Base-by-base conservation (phyloP, 2,888 invertebrate genomes). In the Rutpela maculata region DNA sequence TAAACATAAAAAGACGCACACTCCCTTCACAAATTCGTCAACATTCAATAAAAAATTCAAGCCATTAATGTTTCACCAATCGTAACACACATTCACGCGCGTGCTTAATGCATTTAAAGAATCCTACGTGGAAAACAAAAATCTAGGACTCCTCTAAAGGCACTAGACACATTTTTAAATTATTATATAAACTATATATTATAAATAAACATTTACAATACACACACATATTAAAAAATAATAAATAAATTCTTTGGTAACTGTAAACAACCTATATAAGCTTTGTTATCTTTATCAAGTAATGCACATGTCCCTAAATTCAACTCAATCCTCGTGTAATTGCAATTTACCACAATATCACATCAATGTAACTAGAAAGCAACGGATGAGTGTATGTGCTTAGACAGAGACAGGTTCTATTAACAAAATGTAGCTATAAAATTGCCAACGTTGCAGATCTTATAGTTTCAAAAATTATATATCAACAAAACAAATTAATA, bases 211-310 rank as follows among this genome's bases (percentile, higher is more conserved):
- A 68, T 67, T 43, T 72, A 67, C 68, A 69, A 74, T 56, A 77
- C 63, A 79, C 55, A 79, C 55, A 75, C 50, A 50, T 50, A 69
- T 78, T 74, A 75, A 66, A 81, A 85, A 84, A 81, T 75, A 85
- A 85, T 84, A 85, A 86, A 86, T 85, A 84, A 85, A 84, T 84
- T 86, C 86, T 86, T 86, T 86, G 86, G 85, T 84, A 84, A 84
- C 78, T 78, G 38, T 83, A 80, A 85, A 85, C 83, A 85, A 85
- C 83, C 81, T 85, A 83, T 80, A 77, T 79, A 84, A 84, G 82
- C 82, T 81, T 79, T 79, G 78, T 78, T 78, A 82, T 80, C 80
- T 59, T 60, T 60, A 59, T 59, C 31, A 70, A 70, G 70, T 70
- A 70, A 81, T 81, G 81, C 80, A 81, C 81, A 80, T 78, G 81